Base-by-base conservation (phyloP, 2,113 vertebrate genomes). In the Cyphomyrus plagiostoma region DNA sequence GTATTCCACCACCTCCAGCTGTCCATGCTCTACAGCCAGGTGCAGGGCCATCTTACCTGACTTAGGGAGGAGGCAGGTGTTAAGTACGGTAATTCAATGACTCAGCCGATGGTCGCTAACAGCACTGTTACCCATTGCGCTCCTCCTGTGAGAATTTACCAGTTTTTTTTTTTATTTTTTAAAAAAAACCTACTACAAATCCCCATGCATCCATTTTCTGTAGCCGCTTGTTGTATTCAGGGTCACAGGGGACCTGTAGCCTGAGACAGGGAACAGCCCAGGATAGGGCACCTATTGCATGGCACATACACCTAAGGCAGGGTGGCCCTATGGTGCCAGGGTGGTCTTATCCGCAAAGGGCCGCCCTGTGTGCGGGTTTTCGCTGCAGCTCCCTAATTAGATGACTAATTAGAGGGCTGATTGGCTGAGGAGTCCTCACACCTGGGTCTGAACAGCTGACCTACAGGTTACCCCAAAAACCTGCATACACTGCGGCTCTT, bases 1-100 rank as follows among this genome's bases (percentile, higher is more conserved):
- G 92, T 97, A 97, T 70, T 97, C 96, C 91, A 97, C 95, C 91
- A 95, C 96, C 4, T 97, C 96, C 90, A 97, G 89, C 30, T 94
- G 95, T 53, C 97, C 96, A 0, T 95, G 89, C 90, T 97, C 97
- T 21, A 96, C 95, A 0, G 97, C 97, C 92, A 97, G 91, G 88
- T 97, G 98, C 89, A 98, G 96, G 0, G 97, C 96, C 0, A 97
- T 97, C 94, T 95, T 97, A 46, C 96, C 96, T 91, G 95, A 92
- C 96, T 96, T 92, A 58, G 88, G 87, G 86, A 88, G 26, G 2
- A 49, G 17, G 3, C 19, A 3, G 17, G 15, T 4, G 1, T 17
- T 39, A 88, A 21, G 8, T 19, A 7, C 35, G 21, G 30, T n/a
- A 9, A 88, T 17, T n/a, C 21, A 88, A 5, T 39, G n/a, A 50